Evolutionary conservation across 2,113 vertebrate genomes (phyloP), one percentile per base, ranked within the genome.

Genomic region (Tyrannus savana): DNA sequence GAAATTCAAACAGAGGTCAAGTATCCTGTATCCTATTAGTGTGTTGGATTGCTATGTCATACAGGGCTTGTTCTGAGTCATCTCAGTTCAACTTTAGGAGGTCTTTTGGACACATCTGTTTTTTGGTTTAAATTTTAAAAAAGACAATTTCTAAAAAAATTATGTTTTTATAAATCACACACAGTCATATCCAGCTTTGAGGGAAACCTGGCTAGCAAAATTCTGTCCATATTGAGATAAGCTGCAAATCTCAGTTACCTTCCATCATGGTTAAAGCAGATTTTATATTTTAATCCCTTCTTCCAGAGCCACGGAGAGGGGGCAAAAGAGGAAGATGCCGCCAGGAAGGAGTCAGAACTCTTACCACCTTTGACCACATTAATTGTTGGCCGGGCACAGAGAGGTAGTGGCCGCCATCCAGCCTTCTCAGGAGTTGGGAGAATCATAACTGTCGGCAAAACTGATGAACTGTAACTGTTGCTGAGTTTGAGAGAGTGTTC

Each of bases 1-100:
- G 67, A 91, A 90, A 94, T 83, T 74, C 55, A 87, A 71, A 72
- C 44, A 86, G 39, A 92, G 64, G 56, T 94, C 72, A 93, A 80
- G 55, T 74, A 92, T 95, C 72, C 47, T 74, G 30, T 93, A 67
- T 83, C 56, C 67, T 83, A 42, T 67, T 86, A 80, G n/a, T 63
- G 19, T 41, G 59, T n/a, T 63, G 39, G n/a, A 67, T 59, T 79
- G 47, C 42, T 69, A 2, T 56, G 33, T 76, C 50, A 67, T 83
- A 17, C 59, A 77, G 37, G 37, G 2, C 0, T 50, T 47, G 46
- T 93, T 79, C 72, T 50, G 46, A 87, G 67, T 83, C 71, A 85
- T 93, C 27, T 87, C 46, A 50, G 53, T 90, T 94, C 50, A 94
- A 12, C 21, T 55, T 89, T 23, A 83, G 50, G 42, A 85, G 33